These are phyloP conservation scores for Tragulus kanchil DNA, from an alignment of 2,113 vertebrate species.

Conservation along the genomic window DNA sequence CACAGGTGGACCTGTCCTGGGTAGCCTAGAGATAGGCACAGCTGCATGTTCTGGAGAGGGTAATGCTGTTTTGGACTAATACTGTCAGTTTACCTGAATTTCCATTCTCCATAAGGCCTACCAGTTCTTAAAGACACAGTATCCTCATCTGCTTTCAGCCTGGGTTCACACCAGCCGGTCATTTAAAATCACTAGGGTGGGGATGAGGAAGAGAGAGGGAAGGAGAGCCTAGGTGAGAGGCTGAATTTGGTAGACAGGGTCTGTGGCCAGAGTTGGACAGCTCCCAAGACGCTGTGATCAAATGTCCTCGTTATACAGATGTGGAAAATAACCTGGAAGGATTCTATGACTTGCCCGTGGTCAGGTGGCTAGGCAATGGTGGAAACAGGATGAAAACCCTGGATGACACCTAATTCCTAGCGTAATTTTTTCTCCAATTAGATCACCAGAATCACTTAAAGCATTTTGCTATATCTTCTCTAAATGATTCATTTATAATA, in stretches of 20 bases:
- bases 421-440: neutral
- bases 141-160: neutral
- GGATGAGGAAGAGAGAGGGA: neutral
- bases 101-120: neutral
- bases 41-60: neutral
- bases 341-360: neutral
- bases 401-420: neutral
- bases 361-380: neutral
- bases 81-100: neutral
- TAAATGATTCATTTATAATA: constrained; percentile 12
- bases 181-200: neutral
- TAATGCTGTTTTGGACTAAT: neutral
- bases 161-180: neutral
- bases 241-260: neutral
- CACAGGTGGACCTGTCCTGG: neutral
- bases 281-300: neutral
- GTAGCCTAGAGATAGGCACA: neutral
- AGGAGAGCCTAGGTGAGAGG: neutral
- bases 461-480: neutral
- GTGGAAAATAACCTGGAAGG: constrained; percentile 2
- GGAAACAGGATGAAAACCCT: neutral
- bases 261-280: neutral
- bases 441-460: neutral
- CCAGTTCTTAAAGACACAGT: neutral
- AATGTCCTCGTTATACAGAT: neutral